These are phyloP conservation scores for Enteromius paludinosus DNA, from an alignment of 2,797 vertebrate species.

Conservation along the genomic window DNA sequence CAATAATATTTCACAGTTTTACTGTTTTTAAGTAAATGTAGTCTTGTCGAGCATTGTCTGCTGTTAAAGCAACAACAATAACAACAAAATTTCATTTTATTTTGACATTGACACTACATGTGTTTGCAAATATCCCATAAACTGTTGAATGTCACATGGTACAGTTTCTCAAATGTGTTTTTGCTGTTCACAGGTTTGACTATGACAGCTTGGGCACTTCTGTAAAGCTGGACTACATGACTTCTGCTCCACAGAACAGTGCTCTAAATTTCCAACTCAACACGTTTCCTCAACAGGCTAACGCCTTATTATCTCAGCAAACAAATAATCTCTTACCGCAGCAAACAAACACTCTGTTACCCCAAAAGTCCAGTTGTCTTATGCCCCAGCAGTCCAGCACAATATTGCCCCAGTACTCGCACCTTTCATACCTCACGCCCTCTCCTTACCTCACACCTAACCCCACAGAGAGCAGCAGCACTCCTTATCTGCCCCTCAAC, in stretches of 20 bases:
- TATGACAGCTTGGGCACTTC: constrained; percentile 66
- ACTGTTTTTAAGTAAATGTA: too few species aligned
- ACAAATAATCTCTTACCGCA: constrained; percentile 60
- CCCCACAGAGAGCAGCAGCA: constrained; percentile 70
- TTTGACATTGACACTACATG: too few species aligned
- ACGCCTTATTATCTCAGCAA: constrained; percentile 47
- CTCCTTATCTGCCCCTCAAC: constrained; percentile 76
- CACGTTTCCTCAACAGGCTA: constrained; percentile 66
- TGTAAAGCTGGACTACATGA: constrained; percentile 74
- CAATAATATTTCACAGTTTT: too few species aligned
- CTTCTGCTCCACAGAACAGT: constrained; percentile 71
- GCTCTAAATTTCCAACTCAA: constrained; percentile 75
- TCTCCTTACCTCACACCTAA: constrained; percentile 78
- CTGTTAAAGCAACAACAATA: too few species aligned
- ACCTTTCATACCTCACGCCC: constrained; percentile 78
- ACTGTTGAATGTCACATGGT: neutral
- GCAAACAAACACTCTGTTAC: constrained; percentile 59
- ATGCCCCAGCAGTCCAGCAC: constrained; percentile 49
- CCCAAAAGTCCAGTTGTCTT: constrained; percentile 60
- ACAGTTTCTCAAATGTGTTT: neutral
- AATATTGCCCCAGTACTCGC: constrained; percentile 65
- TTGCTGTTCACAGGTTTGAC: constrained; percentile 68
- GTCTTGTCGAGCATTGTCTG: too few species aligned
- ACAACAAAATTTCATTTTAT: too few species aligned
- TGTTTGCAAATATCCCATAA: too few species aligned